phyloP scores from a whole-genome alignment of 2,113 vertebrate genomes.

The Panthera leo region DNA sequence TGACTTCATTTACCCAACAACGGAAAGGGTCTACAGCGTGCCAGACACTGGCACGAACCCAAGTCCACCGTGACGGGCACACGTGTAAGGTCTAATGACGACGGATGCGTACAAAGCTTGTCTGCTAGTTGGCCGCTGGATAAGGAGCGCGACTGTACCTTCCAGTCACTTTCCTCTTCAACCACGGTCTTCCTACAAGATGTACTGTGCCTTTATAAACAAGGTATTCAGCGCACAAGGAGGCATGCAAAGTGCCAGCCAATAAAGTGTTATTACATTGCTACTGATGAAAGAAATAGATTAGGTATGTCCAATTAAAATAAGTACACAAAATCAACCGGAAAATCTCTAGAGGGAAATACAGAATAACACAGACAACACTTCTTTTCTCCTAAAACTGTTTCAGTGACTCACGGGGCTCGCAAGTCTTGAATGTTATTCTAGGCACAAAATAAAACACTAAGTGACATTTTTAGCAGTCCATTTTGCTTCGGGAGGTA shows the following conservation, averaged over 20 bases:
- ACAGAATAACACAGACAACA: background rate
- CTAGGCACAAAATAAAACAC: conserved; percentile 51
- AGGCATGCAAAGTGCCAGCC: background rate
- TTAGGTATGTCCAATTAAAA: background rate
- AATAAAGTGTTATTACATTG: background rate
- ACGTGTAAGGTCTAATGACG: background rate
- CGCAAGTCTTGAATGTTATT: conserved; percentile 54
- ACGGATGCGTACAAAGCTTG: accelerated
- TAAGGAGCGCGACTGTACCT: background rate
- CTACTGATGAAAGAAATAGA: background rate
- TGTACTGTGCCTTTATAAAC: background rate
- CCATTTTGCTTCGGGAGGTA: conserved; percentile 40
- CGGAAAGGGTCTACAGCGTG: background rate
- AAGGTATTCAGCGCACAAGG: background rate
- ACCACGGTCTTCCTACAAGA: background rate
- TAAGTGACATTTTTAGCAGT: conserved; percentile 68
- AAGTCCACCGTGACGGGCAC: background rate
- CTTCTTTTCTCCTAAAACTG: conserved; percentile 26
- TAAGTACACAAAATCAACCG: background rate
- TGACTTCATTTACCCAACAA: background rate
- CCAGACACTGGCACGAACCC: background rate
- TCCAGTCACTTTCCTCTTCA: background rate
- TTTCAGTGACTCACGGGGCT: conserved; percentile 43
- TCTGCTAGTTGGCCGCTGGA: background rate
- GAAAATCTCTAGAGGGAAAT: background rate